These are phyloP conservation scores for Dicyrtoma fusca DNA, from an alignment of 2,888 invertebrate species.

Conservation along the genomic window DNA sequence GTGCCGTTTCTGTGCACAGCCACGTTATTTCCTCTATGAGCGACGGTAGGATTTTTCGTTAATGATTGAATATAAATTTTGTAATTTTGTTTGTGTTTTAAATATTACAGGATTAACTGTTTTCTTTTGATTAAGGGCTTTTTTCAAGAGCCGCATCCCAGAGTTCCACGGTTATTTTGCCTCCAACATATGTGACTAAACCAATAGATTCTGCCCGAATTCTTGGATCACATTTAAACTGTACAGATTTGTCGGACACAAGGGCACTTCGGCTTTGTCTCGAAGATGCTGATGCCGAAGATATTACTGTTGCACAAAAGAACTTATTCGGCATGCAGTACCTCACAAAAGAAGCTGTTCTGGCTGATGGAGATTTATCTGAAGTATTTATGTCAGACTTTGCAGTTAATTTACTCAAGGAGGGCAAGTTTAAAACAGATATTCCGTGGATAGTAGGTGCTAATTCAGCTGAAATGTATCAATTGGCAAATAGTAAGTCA, in stretches of 20 bases:
- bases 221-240: constrained; percentile 20
- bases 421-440: constrained; percentile 21
- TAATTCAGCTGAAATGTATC: constrained; percentile 24
- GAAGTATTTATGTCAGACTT: constrained; percentile 26
- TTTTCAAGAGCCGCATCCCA: constrained; percentile 20
- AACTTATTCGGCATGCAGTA: background rate
- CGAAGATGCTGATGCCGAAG: background rate
- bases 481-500: background rate
- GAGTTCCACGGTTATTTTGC: constrained; percentile 1
- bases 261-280: constrained; percentile 21
- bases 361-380: constrained; percentile 5
- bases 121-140: constrained; percentile 5
- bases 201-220: background rate
- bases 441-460: constrained; percentile 27
- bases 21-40: constrained; percentile 15
- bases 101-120: background rate
- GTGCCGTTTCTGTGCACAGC: constrained; percentile 20
- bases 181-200: background rate
- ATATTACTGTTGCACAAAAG: background rate
- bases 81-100: background rate
- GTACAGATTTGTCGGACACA: constrained; percentile 14
- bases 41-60: background rate
- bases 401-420: constrained; percentile 3
- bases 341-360: constrained; percentile 5
- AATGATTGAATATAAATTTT: background rate